Evolutionary conservation across 2,888 invertebrate genomes (phyloP), one percentile per base, ranked within the genome.

Genomic region (Acleris cristana): DNA sequence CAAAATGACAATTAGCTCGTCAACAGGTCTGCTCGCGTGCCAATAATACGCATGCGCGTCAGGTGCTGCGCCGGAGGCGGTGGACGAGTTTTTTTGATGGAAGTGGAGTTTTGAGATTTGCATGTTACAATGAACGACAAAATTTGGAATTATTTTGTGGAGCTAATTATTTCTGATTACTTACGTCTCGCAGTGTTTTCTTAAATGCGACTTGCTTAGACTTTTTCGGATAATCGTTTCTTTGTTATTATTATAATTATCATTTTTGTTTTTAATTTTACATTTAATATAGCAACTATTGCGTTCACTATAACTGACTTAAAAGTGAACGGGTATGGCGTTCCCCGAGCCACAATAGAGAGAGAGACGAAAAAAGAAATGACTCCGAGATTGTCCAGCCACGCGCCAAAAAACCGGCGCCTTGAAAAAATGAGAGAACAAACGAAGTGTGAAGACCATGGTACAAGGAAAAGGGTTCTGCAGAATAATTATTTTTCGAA

Each of bases 351-450:
- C n/a, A 65, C 75, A 76, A 78, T 60, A 56, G 61, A 53, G 51
- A 53, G 51, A 52, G 45, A 52, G 16, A 55, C 64, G 52, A 69
- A 69, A 71, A 70, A 71, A 83, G 82, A 84, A 82, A 86, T 86
- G 82, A 83, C 75, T 70, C 73, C 75, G 77, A 84, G 81, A 81
- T 58, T 40, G 67, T 62, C 76, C 76, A 74, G 77, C 77, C 82
- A 80, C 85, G 82, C 73, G 85, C 82, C 85, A 83, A 87, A 87
- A 89, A 87, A 85, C 85, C 12, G 71, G 73, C 73, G 76, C 78
- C 76, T 69, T 73, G 76, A 74, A 82, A 82, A 79, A 71, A 77
- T 79, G 76, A 79, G 77, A 81, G 81, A 58, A 21, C 4, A 23
- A 61, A 61, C 51, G 44, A 49, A 65, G 54, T 44, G 60, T 18